phyloP scores from a whole-genome alignment of 2,888 invertebrate species.

The Alsophila aescularia region DNA sequence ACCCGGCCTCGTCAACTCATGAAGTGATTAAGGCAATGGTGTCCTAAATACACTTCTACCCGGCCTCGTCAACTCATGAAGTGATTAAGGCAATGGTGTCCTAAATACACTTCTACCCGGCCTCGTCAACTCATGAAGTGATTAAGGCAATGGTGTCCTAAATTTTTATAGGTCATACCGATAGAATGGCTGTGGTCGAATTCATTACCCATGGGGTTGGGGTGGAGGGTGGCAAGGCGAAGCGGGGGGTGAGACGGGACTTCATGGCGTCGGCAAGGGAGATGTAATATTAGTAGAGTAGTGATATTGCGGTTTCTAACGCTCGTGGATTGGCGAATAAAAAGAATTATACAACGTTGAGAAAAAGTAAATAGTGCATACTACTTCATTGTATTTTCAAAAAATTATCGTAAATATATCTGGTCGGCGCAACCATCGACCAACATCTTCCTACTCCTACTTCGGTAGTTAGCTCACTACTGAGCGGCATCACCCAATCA shows the following conservation, averaged over 20 bases:
- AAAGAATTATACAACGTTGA: conserved; percentile 25
- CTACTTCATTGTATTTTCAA: no score
- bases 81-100: conserved; percentile 63
- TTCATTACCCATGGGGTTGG: conserved; percentile 76
- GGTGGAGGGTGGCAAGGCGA: conserved; percentile 43
- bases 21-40: conserved; percentile 63
- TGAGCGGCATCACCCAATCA: no score
- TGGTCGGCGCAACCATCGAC: no score
- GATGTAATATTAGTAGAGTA: conserved; percentile 79
- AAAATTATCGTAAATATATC: no score
- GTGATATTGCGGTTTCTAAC: conserved; percentile 79
- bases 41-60: conserved; percentile 66
- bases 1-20: conserved; percentile 40
- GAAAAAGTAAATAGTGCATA: no score
- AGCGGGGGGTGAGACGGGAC: conserved; percentile 57
- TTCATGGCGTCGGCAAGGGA: conserved; percentile 71
- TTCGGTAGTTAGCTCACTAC: no score
- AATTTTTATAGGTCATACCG: conserved; percentile 77
- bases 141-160: conserved; percentile 66
- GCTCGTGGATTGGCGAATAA: conserved; percentile 57
- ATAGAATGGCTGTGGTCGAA: conserved; percentile 71
- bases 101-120: conserved; percentile 28
- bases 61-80: conserved; percentile 45
- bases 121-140: conserved; percentile 49
- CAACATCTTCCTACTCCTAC: no score